Evolutionary conservation across 2,113 vertebrate species (phyloP), one percentile per base, ranked within the genome.

Genomic region (Lutjanus erythropterus): DNA sequence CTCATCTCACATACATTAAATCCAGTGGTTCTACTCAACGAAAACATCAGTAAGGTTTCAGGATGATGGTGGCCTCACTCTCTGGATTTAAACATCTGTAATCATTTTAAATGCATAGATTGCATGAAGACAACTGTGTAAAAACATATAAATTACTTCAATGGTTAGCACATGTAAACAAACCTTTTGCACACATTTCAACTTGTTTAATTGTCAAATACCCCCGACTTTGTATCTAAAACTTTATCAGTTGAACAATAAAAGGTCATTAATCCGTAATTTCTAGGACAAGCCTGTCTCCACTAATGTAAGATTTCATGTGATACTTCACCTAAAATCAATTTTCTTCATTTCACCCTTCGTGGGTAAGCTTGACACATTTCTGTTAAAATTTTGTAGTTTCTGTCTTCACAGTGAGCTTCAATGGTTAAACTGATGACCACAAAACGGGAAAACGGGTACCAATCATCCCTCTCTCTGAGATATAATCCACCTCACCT

Each of bases 1-100:
- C 53, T 53, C n/a, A n/a, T n/a, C 37, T 85, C 19, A 39, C 8
- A 21, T 50, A 61, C 2, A 15, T 88, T 47, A 75, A 81, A 86
- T 93, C 89, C 89, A 91, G 89, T 89, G 90, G 68, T 86, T 93
- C 62, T 68, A 85, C 89, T 87, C 42, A 64, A 68, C 23, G 11
- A 60, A 86, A 78, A 67, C 14, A 74, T 83, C 64, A 53, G 47
- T 73, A 80, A 71, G 59, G 46, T 71, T 74, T 76, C 44, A 71
- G 70, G 50, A 33, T 35, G 50, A 64, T 53, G 35, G 9, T 15
- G 23, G 7, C 47, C 52, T 25, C 10, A 2, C 7, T 19, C 42
- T 42, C 19, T 70, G 35, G 49, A 76, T 64, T 80, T 46, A n/a
- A 73, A 75, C 15, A 52, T 83, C 10, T 66, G 53, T 60, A 44